Conservation (phyloP, 2,888 invertebrate genomes). For the Phoenoteleia sp. region DNA sequence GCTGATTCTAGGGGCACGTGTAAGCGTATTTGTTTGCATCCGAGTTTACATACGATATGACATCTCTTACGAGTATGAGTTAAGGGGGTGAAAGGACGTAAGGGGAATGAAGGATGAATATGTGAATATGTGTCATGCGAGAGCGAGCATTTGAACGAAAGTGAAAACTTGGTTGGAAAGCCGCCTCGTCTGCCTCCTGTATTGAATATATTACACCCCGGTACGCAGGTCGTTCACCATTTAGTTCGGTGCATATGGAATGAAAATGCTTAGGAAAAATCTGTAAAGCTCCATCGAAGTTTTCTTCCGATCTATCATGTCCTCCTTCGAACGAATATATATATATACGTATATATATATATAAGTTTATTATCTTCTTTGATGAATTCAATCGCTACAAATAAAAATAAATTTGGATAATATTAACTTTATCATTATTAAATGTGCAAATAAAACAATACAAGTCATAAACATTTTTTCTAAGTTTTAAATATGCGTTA, state of each 20-base stretch:
- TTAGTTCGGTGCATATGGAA: conserved; percentile 78
- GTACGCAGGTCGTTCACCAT: conserved; percentile 77
- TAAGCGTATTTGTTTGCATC: conserved; percentile 72
- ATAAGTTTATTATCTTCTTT: too few species aligned
- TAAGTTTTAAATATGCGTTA: too few species aligned
- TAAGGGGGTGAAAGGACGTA: conserved; percentile 70
- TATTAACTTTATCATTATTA: too few species aligned
- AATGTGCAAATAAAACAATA: too few species aligned
- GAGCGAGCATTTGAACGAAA: conserved; percentile 81
- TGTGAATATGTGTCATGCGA: conserved; percentile 83
- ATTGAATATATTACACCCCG: conserved; percentile 77
- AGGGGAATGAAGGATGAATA: conserved; percentile 78
- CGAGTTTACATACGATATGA: conserved; percentile 67
- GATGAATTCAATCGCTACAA: too few species aligned
- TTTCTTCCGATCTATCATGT: conserved; percentile 30
- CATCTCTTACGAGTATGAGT: conserved; percentile 63
- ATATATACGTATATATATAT: too few species aligned
- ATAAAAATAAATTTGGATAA: too few species aligned
- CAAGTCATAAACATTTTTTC: too few species aligned
- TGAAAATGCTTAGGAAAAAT: conserved; percentile 75
- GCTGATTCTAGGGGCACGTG: conserved; percentile 77
- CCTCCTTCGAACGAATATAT: conserved; percentile 7
- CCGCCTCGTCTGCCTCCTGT: conserved; percentile 72
- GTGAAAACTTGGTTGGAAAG: conserved; percentile 82
- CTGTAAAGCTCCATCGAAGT: conserved; percentile 55